A percentile compares a stretch with the other conserved stretches of the same genome.
Conservation (phyloP, 2,888 invertebrate genomes). For the Eristalis intricaria region DNA sequence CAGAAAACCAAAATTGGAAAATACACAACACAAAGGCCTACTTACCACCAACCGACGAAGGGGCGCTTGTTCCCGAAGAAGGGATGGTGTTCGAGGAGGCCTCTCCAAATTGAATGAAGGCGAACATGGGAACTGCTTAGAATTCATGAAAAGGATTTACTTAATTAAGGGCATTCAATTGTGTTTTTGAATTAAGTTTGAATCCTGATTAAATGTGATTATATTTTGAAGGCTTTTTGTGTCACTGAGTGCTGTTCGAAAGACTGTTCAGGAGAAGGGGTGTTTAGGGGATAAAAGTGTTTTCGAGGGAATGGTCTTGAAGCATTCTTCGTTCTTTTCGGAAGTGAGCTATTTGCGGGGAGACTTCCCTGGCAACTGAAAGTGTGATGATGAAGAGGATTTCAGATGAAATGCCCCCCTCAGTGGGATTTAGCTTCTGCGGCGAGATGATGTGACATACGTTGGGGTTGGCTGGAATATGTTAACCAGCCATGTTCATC, state of each 20-base stretch:
- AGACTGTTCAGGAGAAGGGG: no score
- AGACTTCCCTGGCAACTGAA: background rate
- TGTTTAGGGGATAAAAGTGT: slow-evolving; percentile 25
- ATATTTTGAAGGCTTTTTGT: slow-evolving; percentile 63
- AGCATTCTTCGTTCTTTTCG: background rate
- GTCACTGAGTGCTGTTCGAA: slow-evolving; percentile 36
- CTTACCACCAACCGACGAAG: background rate
- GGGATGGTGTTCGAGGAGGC: background rate
- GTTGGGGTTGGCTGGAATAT: no score
- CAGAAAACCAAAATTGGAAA: slow-evolving; percentile 45
- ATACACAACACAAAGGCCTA: slow-evolving; percentile 23
- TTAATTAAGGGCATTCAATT: slow-evolving; percentile 72
- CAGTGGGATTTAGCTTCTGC: background rate
- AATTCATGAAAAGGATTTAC: slow-evolving; percentile 71
- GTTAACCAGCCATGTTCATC: no score
- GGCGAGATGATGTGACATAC: background rate
- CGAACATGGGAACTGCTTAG: slow-evolving; percentile 61
- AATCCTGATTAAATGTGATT: slow-evolving; percentile 71
- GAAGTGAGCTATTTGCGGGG: slow-evolving; percentile 13
- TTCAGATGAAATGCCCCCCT: background rate
- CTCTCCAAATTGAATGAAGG: slow-evolving; percentile 56
- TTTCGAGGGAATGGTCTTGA: slow-evolving; percentile 7
- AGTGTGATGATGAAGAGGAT: background rate
- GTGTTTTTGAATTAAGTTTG: slow-evolving; percentile 70
- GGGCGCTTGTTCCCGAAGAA: background rate